Base-by-base conservation (phyloP, 2,113 vertebrate species). In the Athene noctua region DNA sequence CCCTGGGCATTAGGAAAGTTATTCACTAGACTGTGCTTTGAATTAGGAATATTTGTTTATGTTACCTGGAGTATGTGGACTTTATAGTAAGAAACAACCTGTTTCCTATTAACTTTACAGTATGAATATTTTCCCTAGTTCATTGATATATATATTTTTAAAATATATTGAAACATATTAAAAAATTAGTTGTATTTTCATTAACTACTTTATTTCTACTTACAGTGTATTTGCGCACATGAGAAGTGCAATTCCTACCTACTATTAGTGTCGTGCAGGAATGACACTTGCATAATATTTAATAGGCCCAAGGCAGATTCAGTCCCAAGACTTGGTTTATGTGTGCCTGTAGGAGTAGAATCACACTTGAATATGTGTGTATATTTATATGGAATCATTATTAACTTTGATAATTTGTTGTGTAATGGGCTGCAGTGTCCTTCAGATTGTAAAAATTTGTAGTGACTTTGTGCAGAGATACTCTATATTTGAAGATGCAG, bases 381-480 rank as follows among this genome's bases (percentile, higher is more conserved):
- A 4, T 52, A 10, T 46, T 46, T 47, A 38, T 52, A 71, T 1
- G 12, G 34, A 88, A 13, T 78, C 68, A 72, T 67, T 54, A 88
- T 77, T 90, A 79, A 63, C 32, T 71, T 68, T 19, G 34, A 46
- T 83, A 27, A 91, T 94, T 89, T 86, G 66, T 79, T 93, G 80
- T 85, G 61, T 71, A 94, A 78, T 65, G 63, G 47, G 26, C 72
- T 91, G 51, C 54, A 85, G 42, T 75, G 55, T 95, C 82, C 71
- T 93, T 96, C 66, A 94, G 62, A 74, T 88, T 88, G 67, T 83
- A 87, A 91, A 95, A 93, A 92, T 40, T 63, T 57, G 8, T 52
- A 38, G 18, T 78, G 82, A 72, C 78, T 94, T 85, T 57, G 13
- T 93, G 68, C 70, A 91, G 70, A 26, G 38, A 62, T 63, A 66